phyloP scores from a whole-genome alignment of 1,140 invertebrate species.

The Orius laevigatus region DNA sequence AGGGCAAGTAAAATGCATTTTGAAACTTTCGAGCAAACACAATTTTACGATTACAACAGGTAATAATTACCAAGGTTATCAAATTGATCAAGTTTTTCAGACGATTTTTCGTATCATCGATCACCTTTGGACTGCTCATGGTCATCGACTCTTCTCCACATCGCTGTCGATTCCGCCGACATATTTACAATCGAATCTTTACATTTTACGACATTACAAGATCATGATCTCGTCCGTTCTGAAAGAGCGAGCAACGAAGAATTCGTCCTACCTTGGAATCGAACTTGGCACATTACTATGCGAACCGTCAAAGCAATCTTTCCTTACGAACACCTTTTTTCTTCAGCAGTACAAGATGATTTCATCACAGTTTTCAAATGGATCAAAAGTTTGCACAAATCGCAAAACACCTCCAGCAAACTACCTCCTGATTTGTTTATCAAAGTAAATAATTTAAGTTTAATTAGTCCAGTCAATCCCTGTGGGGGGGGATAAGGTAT shows the following conservation, averaged over 20 bases:
- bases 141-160: constrained; percentile 21
- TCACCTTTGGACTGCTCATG: constrained; percentile 14
- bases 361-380: constrained; percentile 82
- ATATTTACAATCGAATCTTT: constrained; percentile 59
- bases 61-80: constrained; percentile 22
- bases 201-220: constrained; percentile 27
- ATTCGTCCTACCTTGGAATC: constrained; percentile 50
- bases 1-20: constrained; percentile 36
- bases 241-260: constrained; percentile 56
- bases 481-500: too few relatives aligned
- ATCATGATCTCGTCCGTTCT: constrained; percentile 39
- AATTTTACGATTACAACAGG: constrained; percentile 40
- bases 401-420: constrained; percentile 27
- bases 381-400: constrained; percentile 68
- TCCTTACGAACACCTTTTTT: constrained; percentile 86
- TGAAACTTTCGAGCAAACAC: constrained; percentile 42
- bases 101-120: constrained; percentile 17
- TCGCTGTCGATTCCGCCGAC: constrained; percentile 55
- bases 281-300: constrained; percentile 49
- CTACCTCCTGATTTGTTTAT: constrained; percentile 76
- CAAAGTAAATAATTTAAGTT: constrained; percentile 41
- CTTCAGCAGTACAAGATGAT: constrained; percentile 82
- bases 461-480: too few relatives aligned
- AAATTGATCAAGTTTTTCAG: constrained; percentile 18
- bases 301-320: constrained; percentile 60